phyloP scores from a whole-genome alignment of 2,797 vertebrate species.

The Enteromius trimaculatus region DNA sequence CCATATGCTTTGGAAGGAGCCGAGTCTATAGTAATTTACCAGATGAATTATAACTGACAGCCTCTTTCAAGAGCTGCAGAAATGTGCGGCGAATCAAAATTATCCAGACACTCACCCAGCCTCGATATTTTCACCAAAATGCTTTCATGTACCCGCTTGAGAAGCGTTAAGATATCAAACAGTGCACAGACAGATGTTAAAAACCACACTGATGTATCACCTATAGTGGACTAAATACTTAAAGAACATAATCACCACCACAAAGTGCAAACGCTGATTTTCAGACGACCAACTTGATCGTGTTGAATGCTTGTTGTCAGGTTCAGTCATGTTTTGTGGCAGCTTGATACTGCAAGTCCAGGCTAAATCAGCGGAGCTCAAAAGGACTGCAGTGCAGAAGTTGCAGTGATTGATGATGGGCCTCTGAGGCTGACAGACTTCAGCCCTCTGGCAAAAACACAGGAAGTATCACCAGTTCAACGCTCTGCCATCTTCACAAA shows the following conservation, averaged over 20 bases:
- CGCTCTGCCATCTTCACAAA: constrained; percentile 30
- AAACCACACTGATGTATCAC: constrained; percentile 24
- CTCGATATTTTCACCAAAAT: neutral
- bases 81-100: constrained; percentile 6
- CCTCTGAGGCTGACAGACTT: constrained; percentile 41
- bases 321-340: constrained; percentile 43
- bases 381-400: constrained; percentile 40
- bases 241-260: constrained; percentile 46
- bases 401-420: constrained; percentile 43
- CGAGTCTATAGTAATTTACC: constrained; percentile 11
- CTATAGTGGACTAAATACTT: constrained; percentile 43
- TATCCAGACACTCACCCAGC: constrained; percentile 17
- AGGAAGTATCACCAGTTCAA: constrained; percentile 32
- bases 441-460: constrained; percentile 44
- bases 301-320: constrained; percentile 24
- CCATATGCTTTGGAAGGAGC: constrained; percentile 16
- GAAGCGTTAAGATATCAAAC: constrained; percentile 38
- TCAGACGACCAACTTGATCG: constrained; percentile 23
- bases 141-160: constrained; percentile 26
- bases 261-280: constrained; percentile 27
- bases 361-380: constrained; percentile 36
- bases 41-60: constrained; percentile 23
- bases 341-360: constrained; percentile 52
- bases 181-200: constrained; percentile 9
- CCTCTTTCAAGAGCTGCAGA: constrained; percentile 21